These are phyloP conservation scores for Rhynchophorus ferrugineus DNA, from an alignment of 1,140 invertebrate genomes.

Conservation along the genomic window DNA sequence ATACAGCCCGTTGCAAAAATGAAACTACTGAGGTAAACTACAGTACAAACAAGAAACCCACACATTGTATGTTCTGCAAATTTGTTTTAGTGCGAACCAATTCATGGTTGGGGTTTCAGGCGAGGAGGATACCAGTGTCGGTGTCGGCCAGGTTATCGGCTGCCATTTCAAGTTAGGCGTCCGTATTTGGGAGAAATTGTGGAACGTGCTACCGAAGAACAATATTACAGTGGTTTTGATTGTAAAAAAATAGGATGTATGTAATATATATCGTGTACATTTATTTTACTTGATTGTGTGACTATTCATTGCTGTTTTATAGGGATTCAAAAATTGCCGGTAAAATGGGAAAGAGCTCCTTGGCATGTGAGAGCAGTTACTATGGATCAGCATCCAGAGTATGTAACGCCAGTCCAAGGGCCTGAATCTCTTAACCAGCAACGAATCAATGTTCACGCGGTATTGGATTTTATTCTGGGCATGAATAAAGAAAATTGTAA, in stretches of 20 bases:
- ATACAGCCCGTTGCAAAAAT: conserved; percentile 86
- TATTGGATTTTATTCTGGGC: conserved; percentile 65
- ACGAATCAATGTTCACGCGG: conserved; percentile 67
- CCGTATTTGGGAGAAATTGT: conserved; percentile 91
- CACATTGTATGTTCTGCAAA: no score
- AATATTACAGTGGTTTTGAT: conserved; percentile 89
- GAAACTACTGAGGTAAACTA: conserved; percentile 90
- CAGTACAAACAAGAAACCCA: no score
- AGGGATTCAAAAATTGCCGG: conserved; percentile 78
- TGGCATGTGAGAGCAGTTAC: conserved; percentile 63
- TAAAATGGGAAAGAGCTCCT: conserved; percentile 65
- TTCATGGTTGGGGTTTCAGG: conserved; percentile 92
- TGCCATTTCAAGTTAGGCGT: conserved; percentile 77
- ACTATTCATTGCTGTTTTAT: conserved; percentile 1
- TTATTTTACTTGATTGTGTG: background rate
- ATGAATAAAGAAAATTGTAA: conserved; percentile 68
- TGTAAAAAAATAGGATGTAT: conserved; percentile 89
- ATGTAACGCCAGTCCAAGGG: conserved; percentile 60
- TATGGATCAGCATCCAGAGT: conserved; percentile 64
- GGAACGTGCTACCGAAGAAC: conserved; percentile 82
- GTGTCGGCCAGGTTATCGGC: conserved; percentile 81
- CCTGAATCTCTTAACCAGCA: conserved; percentile 55
- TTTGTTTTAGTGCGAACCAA: conserved; percentile 78
- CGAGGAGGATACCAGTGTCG: conserved; percentile 94
- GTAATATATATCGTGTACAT: conserved; percentile 40